Conservation (phyloP, 2,113 vertebrate genomes). For the Tinamus guttatus region DNA sequence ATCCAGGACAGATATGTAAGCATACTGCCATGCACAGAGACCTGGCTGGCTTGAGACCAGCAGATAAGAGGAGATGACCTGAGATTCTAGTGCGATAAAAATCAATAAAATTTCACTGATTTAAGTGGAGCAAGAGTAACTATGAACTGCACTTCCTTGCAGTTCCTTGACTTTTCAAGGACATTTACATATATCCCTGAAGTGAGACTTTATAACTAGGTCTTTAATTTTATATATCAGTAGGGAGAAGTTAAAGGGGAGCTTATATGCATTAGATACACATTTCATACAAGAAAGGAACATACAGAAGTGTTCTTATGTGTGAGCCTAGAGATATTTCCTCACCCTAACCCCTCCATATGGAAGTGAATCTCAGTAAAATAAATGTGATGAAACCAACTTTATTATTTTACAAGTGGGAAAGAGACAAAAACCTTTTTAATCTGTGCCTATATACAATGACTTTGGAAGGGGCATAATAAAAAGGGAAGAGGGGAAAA, state of each 20-base stretch:
- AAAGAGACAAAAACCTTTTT: too few species aligned
- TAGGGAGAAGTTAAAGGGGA: not conserved
- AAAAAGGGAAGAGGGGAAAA: conserved; percentile 14
- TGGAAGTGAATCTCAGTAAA: not conserved
- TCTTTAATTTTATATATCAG: not conserved
- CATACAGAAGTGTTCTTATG: not conserved
- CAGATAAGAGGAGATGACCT: not conserved
- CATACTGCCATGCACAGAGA: not conserved
- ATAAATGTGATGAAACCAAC: not conserved
- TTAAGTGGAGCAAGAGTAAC: not conserved
- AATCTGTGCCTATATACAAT: not conserved
- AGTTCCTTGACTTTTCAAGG: not conserved
- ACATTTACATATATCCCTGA: not conserved
- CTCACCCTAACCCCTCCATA: not conserved
- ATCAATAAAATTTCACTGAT: not conserved
- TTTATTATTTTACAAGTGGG: not conserved
- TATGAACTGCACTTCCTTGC: not conserved
- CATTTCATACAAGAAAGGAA: not conserved
- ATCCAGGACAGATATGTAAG: rapidly evolving
- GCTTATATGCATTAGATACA: not conserved
- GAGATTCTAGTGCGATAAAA: not conserved
- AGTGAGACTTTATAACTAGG: not conserved
- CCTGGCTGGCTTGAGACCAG: not conserved
- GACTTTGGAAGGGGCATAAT: not conserved
- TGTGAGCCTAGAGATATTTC: not conserved